Conservation (phyloP, 2,113 vertebrate genomes). For the Naja naja region DNA sequence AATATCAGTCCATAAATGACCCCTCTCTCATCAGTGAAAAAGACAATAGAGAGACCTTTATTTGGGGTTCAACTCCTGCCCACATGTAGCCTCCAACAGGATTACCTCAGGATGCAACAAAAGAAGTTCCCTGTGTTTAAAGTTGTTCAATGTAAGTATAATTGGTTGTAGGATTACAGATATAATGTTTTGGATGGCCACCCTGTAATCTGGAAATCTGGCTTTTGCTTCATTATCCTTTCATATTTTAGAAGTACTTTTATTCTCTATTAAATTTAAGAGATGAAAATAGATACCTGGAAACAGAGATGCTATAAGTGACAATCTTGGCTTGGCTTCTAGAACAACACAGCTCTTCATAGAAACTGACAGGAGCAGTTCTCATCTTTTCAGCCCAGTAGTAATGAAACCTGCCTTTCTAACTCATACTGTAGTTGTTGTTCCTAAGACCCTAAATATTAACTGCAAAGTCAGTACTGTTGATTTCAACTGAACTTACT, state of each 20-base stretch:
- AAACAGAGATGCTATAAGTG: constrained; percentile 50
- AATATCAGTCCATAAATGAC: background rate
- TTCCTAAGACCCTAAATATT: background rate
- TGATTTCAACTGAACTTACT: background rate
- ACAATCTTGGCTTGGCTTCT: constrained; percentile 40
- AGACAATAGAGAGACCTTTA: background rate
- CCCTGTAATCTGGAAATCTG: background rate
- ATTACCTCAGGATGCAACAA: background rate
- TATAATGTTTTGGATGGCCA: background rate
- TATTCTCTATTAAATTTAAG: background rate
- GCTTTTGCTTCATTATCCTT: background rate
- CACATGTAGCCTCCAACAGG: background rate
- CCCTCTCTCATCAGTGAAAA: background rate
- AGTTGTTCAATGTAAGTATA: background rate
- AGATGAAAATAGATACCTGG: background rate
- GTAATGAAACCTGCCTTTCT: constrained; percentile 76
- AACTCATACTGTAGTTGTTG: constrained; percentile 46
- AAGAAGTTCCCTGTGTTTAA: background rate
- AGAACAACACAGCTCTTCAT: constrained; percentile 55
- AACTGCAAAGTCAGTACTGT: background rate
- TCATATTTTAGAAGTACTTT: background rate
- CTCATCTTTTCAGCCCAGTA: constrained; percentile 69
- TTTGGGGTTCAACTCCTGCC: background rate
- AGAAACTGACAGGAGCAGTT: constrained; percentile 63
- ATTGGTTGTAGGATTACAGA: background rate